These are phyloP conservation scores for Tineola bisselliella DNA, from an alignment of 2,888 invertebrate species.

Conservation along the genomic window DNA sequence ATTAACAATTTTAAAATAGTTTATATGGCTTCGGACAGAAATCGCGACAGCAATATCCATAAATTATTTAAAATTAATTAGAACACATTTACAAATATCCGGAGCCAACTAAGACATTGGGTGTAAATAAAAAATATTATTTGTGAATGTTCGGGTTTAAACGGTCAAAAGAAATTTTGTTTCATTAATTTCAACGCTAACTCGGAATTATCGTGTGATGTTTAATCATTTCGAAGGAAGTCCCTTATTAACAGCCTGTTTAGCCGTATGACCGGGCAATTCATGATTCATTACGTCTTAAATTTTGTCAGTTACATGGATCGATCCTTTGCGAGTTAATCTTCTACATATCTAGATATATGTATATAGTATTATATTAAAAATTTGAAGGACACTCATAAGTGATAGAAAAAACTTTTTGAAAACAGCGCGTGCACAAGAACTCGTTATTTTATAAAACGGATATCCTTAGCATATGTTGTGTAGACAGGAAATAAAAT, in stretches of 20 bases:
- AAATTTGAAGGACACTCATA: conserved; percentile 8
- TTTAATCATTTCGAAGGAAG: conserved; percentile 46
- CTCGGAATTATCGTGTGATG: conserved; percentile 24
- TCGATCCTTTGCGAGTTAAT: too few species aligned
- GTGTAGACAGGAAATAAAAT: conserved; percentile 39
- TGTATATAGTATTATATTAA: too few species aligned
- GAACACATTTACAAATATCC: too few species aligned
- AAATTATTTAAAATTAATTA: too few species aligned
- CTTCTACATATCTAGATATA: too few species aligned
- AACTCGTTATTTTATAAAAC: conserved; percentile 20
- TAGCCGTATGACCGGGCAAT: conserved; percentile 34
- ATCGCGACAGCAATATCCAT: too few species aligned
- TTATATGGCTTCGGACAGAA: too few species aligned
- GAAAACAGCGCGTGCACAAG: conserved; percentile 11
- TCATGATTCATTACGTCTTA: conserved; percentile 33
- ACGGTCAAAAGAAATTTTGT: conserved; percentile 21
- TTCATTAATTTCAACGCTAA: conserved; percentile 34
- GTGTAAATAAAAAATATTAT: too few species aligned
- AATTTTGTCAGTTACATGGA: conserved; percentile 23
- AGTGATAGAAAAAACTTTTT: background rate
- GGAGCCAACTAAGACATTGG: too few species aligned
- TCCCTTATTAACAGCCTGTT: conserved; percentile 47
- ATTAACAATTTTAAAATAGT: too few species aligned
- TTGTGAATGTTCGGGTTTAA: background rate
- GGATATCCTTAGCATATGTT: conserved; percentile 60